phyloP scores from a whole-genome alignment of 2,888 invertebrate genomes.

The Thymelicus acteon region DNA sequence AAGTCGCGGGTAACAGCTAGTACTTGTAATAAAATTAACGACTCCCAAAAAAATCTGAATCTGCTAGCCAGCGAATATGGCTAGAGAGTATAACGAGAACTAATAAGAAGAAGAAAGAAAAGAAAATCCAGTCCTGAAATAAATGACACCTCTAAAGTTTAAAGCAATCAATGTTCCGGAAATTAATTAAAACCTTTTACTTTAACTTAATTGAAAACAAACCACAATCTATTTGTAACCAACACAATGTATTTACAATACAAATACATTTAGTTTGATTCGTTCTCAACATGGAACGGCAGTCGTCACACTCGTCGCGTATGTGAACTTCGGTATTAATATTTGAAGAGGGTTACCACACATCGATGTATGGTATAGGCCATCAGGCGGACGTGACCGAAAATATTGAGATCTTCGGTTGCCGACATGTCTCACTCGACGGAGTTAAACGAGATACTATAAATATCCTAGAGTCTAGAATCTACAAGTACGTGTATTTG shows the following conservation, averaged over 20 bases:
- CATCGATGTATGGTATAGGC: conserved; percentile 32
- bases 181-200: not conserved
- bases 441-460: not conserved
- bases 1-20: too few relatives aligned
- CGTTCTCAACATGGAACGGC: conserved; percentile 5
- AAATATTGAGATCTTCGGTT: conserved; percentile 26
- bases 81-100: too few relatives aligned
- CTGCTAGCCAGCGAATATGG: too few relatives aligned
- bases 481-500: too few relatives aligned
- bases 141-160: not conserved
- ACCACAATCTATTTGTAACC: conserved; percentile 1
- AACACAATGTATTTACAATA: not conserved
- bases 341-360: conserved; percentile 33
- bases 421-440: not conserved
- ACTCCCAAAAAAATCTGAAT: too few relatives aligned
- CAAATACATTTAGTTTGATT: not conserved
- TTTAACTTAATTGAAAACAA: not conserved
- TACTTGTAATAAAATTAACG: too few relatives aligned
- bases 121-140: too few relatives aligned
- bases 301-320: conserved; percentile 23
- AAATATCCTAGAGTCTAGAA: not conserved
- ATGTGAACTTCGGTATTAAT: conserved; percentile 28
- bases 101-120: too few relatives aligned
- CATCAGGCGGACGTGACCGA: conserved; percentile 31
- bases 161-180: not conserved